Conservation (phyloP, 2,113 vertebrate species). For the Chlamydotis undulata region DNA sequence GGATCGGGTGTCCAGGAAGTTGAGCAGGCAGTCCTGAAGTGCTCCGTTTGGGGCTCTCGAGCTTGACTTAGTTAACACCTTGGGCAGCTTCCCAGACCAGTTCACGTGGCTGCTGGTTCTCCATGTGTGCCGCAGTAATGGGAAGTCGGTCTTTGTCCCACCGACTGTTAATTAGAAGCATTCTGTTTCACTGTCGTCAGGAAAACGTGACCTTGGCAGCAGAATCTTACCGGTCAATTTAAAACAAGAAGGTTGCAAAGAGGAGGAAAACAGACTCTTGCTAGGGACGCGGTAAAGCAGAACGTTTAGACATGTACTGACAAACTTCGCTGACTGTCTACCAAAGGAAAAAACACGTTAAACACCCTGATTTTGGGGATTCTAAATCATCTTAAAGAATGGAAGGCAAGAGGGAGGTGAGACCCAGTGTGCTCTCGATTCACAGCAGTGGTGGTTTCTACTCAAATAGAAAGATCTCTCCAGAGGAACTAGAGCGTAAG, state of each 20-base stretch:
- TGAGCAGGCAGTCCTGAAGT: fast-evolving
- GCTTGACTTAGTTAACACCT: not conserved
- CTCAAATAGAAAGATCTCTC: conserved; percentile 82
- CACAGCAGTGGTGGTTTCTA: not conserved
- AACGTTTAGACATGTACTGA: fast-evolving
- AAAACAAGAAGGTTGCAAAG: not conserved
- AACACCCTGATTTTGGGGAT: fast-evolving
- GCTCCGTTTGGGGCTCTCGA: not conserved
- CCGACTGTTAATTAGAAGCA: not conserved
- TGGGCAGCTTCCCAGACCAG: not conserved
- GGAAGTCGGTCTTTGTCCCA: not conserved
- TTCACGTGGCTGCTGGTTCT: fast-evolving
- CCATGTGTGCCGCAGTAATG: not conserved
- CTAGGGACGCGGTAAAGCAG: not conserved
- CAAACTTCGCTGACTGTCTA: not conserved
- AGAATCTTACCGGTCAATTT: not conserved
- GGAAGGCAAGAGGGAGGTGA: not conserved
- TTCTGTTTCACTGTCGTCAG: not conserved
- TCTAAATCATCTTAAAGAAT: not conserved
- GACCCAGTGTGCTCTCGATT: fast-evolving
- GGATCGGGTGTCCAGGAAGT: fast-evolving
- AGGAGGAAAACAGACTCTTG: not conserved
- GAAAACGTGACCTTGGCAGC: not conserved
- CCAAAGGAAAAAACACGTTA: not conserved
- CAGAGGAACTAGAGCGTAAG: conserved; percentile 87